phyloP scores from a whole-genome alignment of 2,113 vertebrate genomes.

The Tychaedon coryphoeus region DNA sequence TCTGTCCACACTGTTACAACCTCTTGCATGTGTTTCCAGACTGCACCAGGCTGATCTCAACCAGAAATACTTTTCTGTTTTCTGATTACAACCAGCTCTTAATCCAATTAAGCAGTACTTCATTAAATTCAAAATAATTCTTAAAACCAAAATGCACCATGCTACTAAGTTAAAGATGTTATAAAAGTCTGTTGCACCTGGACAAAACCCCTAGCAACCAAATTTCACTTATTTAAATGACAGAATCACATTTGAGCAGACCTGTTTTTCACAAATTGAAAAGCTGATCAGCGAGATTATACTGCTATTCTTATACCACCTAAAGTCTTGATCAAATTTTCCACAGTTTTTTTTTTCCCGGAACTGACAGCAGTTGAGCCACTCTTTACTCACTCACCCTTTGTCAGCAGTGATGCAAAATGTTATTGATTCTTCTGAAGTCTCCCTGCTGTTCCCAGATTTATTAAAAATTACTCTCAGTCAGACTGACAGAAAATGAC shows the following conservation, averaged over 20 bases:
- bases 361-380: not conserved
- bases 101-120: not conserved
- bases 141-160: not conserved
- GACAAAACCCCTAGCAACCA: not conserved
- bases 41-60: not conserved
- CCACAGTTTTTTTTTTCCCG: not conserved
- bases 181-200: not conserved
- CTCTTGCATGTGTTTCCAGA: not conserved
- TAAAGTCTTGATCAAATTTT: not conserved
- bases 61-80: not conserved
- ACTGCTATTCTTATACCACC: not conserved
- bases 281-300: not conserved
- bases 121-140: not conserved
- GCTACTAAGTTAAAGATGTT: not conserved
- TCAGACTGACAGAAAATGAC: not conserved
- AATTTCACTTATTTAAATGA: not conserved
- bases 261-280: not conserved
- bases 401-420: not conserved
- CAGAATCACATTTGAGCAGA: not conserved
- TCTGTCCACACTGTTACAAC: not conserved
- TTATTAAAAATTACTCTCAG: not conserved
- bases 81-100: not conserved
- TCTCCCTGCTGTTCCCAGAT: not conserved
- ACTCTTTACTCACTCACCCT: not conserved
- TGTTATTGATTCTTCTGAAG: not conserved